Evolutionary conservation across 1,140 invertebrate species (phyloP).

Genomic region (Acromyrmex charruanus): DNA sequence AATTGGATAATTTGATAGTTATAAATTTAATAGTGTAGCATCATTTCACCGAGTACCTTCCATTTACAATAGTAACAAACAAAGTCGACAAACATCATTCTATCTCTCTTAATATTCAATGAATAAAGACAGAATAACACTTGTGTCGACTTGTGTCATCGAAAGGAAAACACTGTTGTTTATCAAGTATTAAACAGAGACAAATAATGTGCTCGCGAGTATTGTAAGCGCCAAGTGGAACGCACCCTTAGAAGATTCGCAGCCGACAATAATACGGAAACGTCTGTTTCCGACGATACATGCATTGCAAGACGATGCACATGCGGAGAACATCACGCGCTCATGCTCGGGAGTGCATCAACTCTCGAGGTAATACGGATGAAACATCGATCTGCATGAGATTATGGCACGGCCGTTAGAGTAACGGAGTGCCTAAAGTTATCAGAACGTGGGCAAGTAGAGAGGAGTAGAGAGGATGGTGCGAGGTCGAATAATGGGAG

Average conservation of each 20-base stretch:
- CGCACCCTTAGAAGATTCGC: neutral
- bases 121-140: no score
- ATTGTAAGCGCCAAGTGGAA: no score
- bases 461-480: neutral
- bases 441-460: constrained; percentile 37
- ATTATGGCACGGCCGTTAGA: constrained; percentile 20
- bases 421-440: constrained; percentile 40
- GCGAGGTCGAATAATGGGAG: constrained; percentile 35
- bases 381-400: constrained; percentile 33
- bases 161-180: no score
- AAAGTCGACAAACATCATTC: no score
- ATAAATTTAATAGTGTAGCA: no score
- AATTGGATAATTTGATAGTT: no score
- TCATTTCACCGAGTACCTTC: no score
- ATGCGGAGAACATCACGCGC: constrained; percentile 3
- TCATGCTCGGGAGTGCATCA: neutral
- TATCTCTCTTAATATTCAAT: no score
- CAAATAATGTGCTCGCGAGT: no score
- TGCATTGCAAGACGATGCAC: neutral
- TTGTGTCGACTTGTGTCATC: no score
- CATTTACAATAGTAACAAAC: no score
- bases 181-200: no score
- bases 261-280: neutral
- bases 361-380: constrained; percentile 1
- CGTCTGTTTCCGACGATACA: neutral